phyloP scores from a whole-genome alignment of 2,888 invertebrate genomes.

The Hyalella azteca region DNA sequence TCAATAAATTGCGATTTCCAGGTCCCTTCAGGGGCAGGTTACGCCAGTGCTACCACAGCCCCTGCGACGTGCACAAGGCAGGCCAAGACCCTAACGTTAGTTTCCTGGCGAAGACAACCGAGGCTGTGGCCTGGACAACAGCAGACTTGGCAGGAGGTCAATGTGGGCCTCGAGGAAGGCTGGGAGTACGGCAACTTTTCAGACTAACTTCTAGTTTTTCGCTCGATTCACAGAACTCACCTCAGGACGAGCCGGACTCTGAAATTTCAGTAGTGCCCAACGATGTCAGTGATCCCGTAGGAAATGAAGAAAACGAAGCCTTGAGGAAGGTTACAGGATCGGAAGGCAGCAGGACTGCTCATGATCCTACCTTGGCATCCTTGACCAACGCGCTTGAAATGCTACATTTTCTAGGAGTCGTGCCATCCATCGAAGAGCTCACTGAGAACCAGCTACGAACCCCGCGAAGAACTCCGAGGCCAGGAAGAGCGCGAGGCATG shows the following conservation, averaged over 20 bases:
- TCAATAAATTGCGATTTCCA: too few species aligned
- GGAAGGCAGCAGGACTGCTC: not conserved
- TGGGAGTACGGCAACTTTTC: slow-evolving; percentile 43
- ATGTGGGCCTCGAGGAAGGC: slow-evolving; percentile 46
- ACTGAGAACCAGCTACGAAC: not conserved
- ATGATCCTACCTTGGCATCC: slow-evolving; percentile 7
- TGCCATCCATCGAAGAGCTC: slow-evolving; percentile 1
- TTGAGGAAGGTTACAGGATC: not conserved
- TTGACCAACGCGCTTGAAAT: slow-evolving; percentile 35
- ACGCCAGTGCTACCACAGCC: slow-evolving; percentile 51
- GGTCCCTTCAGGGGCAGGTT: slow-evolving; percentile 53
- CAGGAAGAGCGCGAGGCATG: not conserved
- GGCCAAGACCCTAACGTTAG: slow-evolving; percentile 43
- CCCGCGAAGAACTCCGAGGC: not conserved
- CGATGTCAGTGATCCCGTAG: not conserved
- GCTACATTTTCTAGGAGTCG: slow-evolving; percentile 40
- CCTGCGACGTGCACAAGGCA: slow-evolving; percentile 42
- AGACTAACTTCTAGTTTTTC: not conserved
- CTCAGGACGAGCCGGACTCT: not conserved
- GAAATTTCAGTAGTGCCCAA: too few species aligned
- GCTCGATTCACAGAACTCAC: not conserved
- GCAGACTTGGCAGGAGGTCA: slow-evolving; percentile 49
- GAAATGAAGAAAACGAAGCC: not conserved
- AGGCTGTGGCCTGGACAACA: slow-evolving; percentile 52
- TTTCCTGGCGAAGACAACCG: slow-evolving; percentile 53